phyloP scores from a whole-genome alignment of 2,888 invertebrate genomes.

The Archips xylosteana region DNA sequence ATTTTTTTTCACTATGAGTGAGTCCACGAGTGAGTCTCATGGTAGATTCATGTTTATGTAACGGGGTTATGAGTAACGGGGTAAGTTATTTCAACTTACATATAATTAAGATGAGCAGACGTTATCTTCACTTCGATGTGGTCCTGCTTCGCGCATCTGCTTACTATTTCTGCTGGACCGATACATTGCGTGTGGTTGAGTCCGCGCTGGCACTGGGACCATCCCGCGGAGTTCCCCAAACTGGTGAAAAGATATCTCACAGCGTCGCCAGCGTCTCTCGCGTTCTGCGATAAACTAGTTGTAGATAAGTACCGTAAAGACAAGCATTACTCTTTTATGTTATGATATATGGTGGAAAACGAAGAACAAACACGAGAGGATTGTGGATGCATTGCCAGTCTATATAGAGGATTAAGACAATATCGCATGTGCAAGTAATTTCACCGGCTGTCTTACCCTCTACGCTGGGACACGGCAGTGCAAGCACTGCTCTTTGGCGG shows the following conservation, averaged over 20 bases:
- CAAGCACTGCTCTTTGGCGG: too few species aligned
- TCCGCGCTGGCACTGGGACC: slow-evolving; percentile 56
- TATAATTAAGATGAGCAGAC: slow-evolving; percentile 62
- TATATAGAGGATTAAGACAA: too few species aligned
- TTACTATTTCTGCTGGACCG: slow-evolving; percentile 53
- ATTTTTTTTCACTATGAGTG: too few species aligned
- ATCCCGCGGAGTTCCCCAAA: slow-evolving; percentile 54
- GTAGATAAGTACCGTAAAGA: background rate
- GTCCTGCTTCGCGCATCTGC: slow-evolving; percentile 50
- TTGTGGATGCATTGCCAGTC: too few species aligned
- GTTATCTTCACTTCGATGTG: slow-evolving; percentile 54
- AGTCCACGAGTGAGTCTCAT: too few species aligned
- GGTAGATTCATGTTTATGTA: too few species aligned
- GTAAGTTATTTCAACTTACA: slow-evolving; percentile 57
- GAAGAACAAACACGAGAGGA: too few species aligned
- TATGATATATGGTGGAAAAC: too few species aligned
- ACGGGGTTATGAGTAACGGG: too few species aligned
- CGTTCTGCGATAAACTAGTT: slow-evolving; percentile 55
- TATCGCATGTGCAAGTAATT: too few species aligned
- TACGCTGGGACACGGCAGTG: too few species aligned
- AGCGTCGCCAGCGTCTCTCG: slow-evolving; percentile 62
- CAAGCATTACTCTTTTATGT: background rate
- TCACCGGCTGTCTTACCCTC: too few species aligned
- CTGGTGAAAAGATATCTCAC: slow-evolving; percentile 56
- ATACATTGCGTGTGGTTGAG: slow-evolving; percentile 51